phyloP scores from a whole-genome alignment of 37 sponge, comb jelly and placozoan genomes.

The Oscarella lobularis region DNA sequence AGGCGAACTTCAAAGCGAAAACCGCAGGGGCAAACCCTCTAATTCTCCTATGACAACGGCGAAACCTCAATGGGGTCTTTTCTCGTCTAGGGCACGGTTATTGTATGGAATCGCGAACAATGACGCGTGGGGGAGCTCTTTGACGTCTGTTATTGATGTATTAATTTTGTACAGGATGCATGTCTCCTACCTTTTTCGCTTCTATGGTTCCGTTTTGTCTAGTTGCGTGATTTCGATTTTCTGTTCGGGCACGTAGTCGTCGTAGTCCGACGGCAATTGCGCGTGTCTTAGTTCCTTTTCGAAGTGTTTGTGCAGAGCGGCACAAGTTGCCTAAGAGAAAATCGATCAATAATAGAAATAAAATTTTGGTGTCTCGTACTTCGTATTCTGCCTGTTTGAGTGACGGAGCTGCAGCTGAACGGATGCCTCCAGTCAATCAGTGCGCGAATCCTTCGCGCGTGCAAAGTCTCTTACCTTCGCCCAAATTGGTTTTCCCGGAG shows the following conservation, averaged over 20 bases:
- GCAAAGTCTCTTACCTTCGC: slow-evolving; percentile 35
- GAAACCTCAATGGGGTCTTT: too few species aligned
- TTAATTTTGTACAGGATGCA: background rate
- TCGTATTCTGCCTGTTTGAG: slow-evolving; percentile 59
- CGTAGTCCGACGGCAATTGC: slow-evolving; percentile 38
- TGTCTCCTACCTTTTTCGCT: background rate
- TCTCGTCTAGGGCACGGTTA: slow-evolving; percentile 3
- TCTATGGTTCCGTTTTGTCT: too few species aligned
- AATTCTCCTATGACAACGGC: too few species aligned
- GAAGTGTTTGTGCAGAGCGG: slow-evolving; percentile 53
- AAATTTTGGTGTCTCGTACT: too few species aligned
- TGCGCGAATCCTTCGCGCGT: too few species aligned
- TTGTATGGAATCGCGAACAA: background rate
- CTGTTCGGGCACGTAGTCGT: background rate
- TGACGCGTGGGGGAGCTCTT: background rate
- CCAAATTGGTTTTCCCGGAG: slow-evolving; percentile 43
- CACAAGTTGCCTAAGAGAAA: slow-evolving; percentile 22
- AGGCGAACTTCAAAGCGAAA: too few species aligned
- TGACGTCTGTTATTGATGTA: too few species aligned
- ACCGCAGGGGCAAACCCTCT: too few species aligned
- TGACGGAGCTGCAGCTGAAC: slow-evolving; percentile 51
- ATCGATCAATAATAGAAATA: too few species aligned
- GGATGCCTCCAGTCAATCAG: too few species aligned
- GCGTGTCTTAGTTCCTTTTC: slow-evolving; percentile 22
- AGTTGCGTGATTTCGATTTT: background rate